Percentiles rank a stretch among this genome's conserved stretches.
phyloP scores from a whole-genome alignment of 2,888 invertebrate genomes.

The Pseudolycoriella hygida region DNA sequence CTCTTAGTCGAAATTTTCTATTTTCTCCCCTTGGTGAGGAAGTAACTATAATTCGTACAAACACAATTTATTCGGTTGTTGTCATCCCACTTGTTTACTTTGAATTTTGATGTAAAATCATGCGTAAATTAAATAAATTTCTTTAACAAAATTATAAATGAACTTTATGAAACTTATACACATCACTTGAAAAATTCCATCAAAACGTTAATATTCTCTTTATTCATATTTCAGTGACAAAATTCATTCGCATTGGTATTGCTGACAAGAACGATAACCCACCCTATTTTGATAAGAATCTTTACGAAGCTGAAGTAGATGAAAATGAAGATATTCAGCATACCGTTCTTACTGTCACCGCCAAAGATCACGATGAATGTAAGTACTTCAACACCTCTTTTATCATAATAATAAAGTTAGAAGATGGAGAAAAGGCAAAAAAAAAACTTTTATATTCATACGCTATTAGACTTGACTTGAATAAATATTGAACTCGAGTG shows the following conservation, averaged over 20 bases:
- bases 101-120: too few species aligned
- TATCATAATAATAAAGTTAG: conserved; percentile 1
- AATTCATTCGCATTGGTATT: conserved; percentile 95
- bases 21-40: too few species aligned
- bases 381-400: conserved; percentile 33
- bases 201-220: not conserved
- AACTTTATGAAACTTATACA: too few species aligned
- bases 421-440: not conserved
- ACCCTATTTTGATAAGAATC: conserved; percentile 91
- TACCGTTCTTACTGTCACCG: conserved; percentile 93
- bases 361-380: conserved; percentile 99
- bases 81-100: too few species aligned
- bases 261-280: conserved; percentile 99
- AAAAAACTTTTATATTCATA: not conserved
- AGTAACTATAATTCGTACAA: too few species aligned
- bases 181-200: not conserved
- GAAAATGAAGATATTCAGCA: conserved; percentile 96
- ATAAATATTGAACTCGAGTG: not conserved
- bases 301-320: conserved; percentile 93
- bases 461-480: conserved; percentile 1
- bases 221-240: conserved; percentile 62
- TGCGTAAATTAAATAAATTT: too few species aligned
- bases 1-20: too few species aligned
- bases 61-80: too few species aligned
- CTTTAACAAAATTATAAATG: too few species aligned